A percentile compares a stretch with the other conserved stretches of the same genome.
These are phyloP conservation scores for Sphaerophoria rueppellii DNA, from an alignment of 2,888 invertebrate genomes.

Conservation along the genomic window DNA sequence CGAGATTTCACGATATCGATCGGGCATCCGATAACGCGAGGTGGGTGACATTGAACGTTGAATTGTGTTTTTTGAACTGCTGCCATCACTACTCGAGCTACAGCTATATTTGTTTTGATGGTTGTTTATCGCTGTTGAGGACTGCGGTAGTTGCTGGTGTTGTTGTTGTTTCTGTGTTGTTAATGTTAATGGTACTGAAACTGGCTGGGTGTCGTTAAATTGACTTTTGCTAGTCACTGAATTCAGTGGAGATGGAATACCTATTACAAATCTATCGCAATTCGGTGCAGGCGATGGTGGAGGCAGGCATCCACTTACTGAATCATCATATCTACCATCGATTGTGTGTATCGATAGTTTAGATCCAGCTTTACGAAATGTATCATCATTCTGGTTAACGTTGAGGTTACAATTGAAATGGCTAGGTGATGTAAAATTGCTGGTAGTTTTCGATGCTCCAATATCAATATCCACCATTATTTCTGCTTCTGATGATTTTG, in stretches of 20 bases:
- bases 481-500: slow-evolving; percentile 53
- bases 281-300: slow-evolving; percentile 82
- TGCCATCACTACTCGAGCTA: not conserved
- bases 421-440: slow-evolving; percentile 74
- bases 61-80: slow-evolving; percentile 43
- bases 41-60: slow-evolving; percentile 80
- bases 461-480: slow-evolving; percentile 40
- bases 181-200: slow-evolving; percentile 15
- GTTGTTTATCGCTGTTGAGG: slow-evolving; percentile 49
- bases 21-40: slow-evolving; percentile 79
- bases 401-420: slow-evolving; percentile 75
- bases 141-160: slow-evolving; percentile 57
- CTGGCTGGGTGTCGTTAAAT: slow-evolving; percentile 52
- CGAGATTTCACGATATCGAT: slow-evolving; percentile 79
- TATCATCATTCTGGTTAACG: slow-evolving; percentile 54
- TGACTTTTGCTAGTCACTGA: slow-evolving; percentile 63
- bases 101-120: slow-evolving; percentile 48
- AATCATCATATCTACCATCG: slow-evolving; percentile 78
- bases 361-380: slow-evolving; percentile 73
- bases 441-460: slow-evolving; percentile 35
- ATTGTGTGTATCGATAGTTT: slow-evolving; percentile 76
- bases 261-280: slow-evolving; percentile 79
- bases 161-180: slow-evolving; percentile 23
- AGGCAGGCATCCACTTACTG: slow-evolving; percentile 78
- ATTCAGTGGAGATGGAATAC: slow-evolving; percentile 74